Base-by-base conservation (phyloP, 2,113 vertebrate genomes). In the Piaya cayana region DNA sequence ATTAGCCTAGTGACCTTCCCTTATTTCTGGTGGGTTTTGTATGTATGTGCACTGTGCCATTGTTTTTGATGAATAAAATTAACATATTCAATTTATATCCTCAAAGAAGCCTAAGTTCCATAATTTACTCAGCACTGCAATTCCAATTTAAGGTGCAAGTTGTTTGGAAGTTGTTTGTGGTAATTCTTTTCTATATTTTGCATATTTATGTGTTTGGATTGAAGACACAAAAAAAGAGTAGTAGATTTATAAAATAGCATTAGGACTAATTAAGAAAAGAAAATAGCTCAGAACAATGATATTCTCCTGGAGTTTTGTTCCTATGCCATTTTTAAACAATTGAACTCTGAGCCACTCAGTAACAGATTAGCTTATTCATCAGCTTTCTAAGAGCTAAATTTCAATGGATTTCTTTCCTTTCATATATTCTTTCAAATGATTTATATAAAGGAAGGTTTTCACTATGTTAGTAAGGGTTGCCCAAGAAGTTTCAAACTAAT, bases 41-140 rank as follows among this genome's bases (percentile, higher is more conserved):
- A 80, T 93, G 55, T 90, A 90, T 97, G 93, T 88, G 88, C 88
- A 89, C 71, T 96, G 82, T 82, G 58, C 65, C 52, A 47, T 95
- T 97, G 86, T 95, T 97, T 96, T 60, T 82, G 36, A 84, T 95
- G 91, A 97, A 97, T 97, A 96, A 95, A 97, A 97, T 96, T 95
- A 96, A 52, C 91, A 97, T 94, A 96, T 70, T 96, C 82, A 67
- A 70, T 97, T 96, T 95, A 82, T 88, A 56, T 70, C 63, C 88
- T 69, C 84, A 91, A 95, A 96, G 76, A 95, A 91, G 26, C 30
- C 62, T 84, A 76, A 91, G 78, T 94, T 88, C 42, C 53, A 21
- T 92, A 42, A 80, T 88, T 91, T 71, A 50, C 29, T 84, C 70
- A 53, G 52, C 82, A 55, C 56, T 84, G 23, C 30, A 53, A 50